Conservation (phyloP, 2,113 vertebrate species). For the Chloroceryle aenea region DNA sequence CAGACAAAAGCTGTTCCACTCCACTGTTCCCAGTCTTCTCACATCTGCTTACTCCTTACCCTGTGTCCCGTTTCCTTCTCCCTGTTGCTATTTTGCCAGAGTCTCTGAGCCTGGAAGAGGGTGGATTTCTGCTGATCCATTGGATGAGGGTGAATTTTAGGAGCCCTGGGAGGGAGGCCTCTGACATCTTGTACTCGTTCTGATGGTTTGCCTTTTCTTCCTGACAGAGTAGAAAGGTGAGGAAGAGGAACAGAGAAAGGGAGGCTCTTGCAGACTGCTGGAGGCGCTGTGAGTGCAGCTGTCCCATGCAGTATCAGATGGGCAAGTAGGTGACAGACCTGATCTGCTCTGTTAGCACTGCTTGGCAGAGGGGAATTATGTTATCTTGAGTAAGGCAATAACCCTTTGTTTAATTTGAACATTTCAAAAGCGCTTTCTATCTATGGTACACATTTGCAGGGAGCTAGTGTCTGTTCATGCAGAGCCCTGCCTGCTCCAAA, state of each 20-base stretch:
- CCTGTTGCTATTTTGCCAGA: background rate
- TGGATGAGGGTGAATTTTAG: background rate
- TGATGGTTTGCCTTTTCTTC: background rate
- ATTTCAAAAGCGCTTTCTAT: background rate
- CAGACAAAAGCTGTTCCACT: background rate
- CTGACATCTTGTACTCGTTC: background rate
- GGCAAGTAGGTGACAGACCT: background rate
- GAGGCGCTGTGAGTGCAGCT: background rate
- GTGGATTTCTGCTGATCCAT: background rate
- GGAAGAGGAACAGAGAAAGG: background rate
- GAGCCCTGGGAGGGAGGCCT: background rate
- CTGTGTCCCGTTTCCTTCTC: background rate
- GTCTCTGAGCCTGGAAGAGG: background rate
- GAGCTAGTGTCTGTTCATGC: background rate
- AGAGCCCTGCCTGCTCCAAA: background rate
- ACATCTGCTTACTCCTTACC: background rate
- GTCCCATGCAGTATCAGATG: background rate
- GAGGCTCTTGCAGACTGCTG: background rate
- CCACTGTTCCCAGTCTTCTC: background rate
- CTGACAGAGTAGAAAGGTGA: background rate
- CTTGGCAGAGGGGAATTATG: background rate
- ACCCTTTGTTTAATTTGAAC: constrained; percentile 25
- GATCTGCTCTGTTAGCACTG: background rate
- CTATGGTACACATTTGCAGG: background rate
- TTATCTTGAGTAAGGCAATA: background rate